Evolutionary conservation across 1,140 invertebrate genomes (phyloP), one percentile per base, ranked within the genome.

Genomic region (Manduca sexta): DNA sequence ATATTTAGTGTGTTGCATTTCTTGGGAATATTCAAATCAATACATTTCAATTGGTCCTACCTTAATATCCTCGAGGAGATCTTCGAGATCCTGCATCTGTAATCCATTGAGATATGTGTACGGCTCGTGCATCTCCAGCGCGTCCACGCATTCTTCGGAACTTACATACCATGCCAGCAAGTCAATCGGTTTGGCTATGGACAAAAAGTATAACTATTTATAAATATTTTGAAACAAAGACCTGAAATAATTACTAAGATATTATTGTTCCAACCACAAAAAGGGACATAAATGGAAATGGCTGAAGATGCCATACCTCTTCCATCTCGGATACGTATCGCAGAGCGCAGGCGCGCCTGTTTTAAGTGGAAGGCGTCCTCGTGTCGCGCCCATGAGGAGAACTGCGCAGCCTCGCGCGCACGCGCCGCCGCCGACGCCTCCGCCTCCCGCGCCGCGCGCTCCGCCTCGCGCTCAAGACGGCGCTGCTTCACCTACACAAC

Each of bases 101-200:
- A 99, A 84, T 1, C 97, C 98, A 75, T 97, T 95, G 0, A 99
- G 87, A 77, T 98, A 97, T 0, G 95, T 96, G 67, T 98, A 99
- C 0, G 98, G 98, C 81, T 99, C 97, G 71, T 98, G 96, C 95
- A 99, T 97, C 87, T 99, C 97, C 16, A 98, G 93, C 2, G 95
- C 94, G 78, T 96, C 94, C 26, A 95, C 93, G 64, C 96, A 93
- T 66, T 97, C 94, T 72, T 97, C 95, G 0, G 94, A 93, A 74
- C 93, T 96, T 17, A 99, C 97, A 70, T 99, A 99, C 84, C 98
- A 96, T 0, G 97, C 97, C 34, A 99, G 84, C 42, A 99, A 88
- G 90, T 99, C 98, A 64, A 99, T 99, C 0, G 98, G 97, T 78
- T 99, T 99, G 0, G 98, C 98, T 90, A 69, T 35, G 75, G 74